Percentiles rank a stretch among this genome's conserved stretches.
phyloP scores from a whole-genome alignment of 2,888 invertebrate species.

The Piscicola geometra region DNA sequence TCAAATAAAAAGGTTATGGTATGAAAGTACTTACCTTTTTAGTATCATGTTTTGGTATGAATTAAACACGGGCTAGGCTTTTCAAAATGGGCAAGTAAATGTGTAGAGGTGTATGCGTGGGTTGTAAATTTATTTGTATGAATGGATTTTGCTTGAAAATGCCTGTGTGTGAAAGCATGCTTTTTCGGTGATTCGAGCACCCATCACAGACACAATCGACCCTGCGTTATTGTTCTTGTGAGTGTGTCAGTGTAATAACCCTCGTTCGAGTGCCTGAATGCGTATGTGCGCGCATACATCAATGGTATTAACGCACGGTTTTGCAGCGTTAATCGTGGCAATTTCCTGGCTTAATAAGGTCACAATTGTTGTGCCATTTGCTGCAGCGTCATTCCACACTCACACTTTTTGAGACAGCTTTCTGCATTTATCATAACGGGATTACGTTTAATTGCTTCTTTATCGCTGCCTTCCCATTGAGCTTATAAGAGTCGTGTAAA shows the following conservation, averaged over 20 bases:
- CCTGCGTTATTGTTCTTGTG: too few species aligned
- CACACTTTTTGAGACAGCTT: not conserved
- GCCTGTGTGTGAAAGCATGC: too few species aligned
- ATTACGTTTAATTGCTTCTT: slow-evolving; percentile 1
- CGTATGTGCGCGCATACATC: not conserved
- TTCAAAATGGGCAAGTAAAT: too few species aligned
- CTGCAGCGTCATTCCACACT: not conserved
- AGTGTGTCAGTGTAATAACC: not conserved
- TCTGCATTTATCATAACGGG: not conserved
- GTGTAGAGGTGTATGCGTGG: too few species aligned
- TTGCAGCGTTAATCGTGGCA: slow-evolving; percentile 13
- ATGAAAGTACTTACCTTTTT: too few species aligned
- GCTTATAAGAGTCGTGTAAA: not conserved
- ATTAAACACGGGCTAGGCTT: too few species aligned
- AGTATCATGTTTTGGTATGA: too few species aligned
- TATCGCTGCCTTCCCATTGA: not conserved
- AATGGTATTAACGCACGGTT: slow-evolving; percentile 10
- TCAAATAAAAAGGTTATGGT: too few species aligned
- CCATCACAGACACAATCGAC: too few species aligned
- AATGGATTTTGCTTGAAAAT: too few species aligned
- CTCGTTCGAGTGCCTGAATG: not conserved
- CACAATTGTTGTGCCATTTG: not conserved
- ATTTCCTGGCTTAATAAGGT: slow-evolving; percentile 7
- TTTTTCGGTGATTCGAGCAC: too few species aligned
- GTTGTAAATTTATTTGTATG: too few species aligned